A percentile compares a stretch with the other conserved stretches of the same genome.
Evolutionary conservation across 2,113 vertebrate species (phyloP).

Genomic region (Pelecanoides urinatrix): DNA sequence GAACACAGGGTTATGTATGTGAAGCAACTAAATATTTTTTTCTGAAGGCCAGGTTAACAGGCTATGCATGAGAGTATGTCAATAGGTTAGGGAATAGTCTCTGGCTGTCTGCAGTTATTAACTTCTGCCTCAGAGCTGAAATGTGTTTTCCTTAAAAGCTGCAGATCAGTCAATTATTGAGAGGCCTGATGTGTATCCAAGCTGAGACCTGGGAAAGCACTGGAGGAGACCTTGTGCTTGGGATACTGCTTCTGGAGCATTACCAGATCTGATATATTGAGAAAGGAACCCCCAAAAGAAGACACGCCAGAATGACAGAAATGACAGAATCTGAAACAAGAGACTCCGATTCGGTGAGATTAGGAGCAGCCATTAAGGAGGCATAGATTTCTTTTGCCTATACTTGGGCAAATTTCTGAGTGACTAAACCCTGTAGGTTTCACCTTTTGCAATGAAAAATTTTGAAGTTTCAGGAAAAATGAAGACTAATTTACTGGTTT

Average conservation of each 20-base stretch:
- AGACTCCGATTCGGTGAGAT: background rate
- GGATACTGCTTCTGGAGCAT: background rate
- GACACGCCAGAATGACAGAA: rapidly evolving
- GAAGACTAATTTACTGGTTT: background rate
- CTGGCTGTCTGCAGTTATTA: background rate
- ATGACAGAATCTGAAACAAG: background rate
- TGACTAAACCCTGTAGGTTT: background rate
- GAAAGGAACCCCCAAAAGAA: background rate
- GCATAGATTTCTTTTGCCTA: background rate
- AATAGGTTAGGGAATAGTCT: background rate
- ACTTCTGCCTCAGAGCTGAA: background rate
- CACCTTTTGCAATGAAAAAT: background rate
- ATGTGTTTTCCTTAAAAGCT: background rate
- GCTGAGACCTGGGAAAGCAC: background rate
- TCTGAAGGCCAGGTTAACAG: background rate
- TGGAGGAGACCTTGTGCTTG: background rate
- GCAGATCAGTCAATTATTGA: background rate
- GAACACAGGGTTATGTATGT: background rate
- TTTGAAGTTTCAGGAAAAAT: background rate
- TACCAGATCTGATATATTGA: background rate
- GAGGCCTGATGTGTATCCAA: background rate
- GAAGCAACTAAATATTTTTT: background rate
- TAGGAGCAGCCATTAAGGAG: background rate
- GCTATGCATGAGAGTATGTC: background rate
- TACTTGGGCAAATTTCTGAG: background rate